Evolutionary conservation across 2,888 invertebrate species (phyloP), one percentile per base, ranked within the genome.

Genomic region (Standfussiana lucernea): DNA sequence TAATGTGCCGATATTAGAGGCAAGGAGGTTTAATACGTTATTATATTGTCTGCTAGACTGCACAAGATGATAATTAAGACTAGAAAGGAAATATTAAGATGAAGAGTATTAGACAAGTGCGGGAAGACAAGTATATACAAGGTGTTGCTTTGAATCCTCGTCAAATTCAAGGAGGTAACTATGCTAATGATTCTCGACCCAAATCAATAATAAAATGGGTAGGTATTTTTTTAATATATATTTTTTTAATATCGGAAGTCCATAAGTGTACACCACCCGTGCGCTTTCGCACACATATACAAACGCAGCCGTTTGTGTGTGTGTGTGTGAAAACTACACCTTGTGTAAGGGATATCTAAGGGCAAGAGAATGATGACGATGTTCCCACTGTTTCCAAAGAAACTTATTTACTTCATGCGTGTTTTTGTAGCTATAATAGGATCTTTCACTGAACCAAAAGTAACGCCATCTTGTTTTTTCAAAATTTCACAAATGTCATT

Each of bases 1-100:
- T 35, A 70, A 70, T 70, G 47, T 47, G 35, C 21, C 32, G 68
- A 76, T 72, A 59, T 81, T 40, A 65, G n/a, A 66, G 69, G 32
- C 53, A 71, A 62, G 42, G 35, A 68, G 66, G n/a, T 68, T 50
- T n/a, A 79, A 64, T 66, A 28, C 24, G 3, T 61, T 53, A 66
- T 47, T 61, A 66, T 24, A 37, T 62, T 72, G 53, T 72, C 10
- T n/a, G 50, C 28, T 5, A 68, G 2, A 53, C 11, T 66, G 47
- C 28, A 53, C 10, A 42, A 64, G 8, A 15, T 40, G 11, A 64
- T 64, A 8, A 62, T 62, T 62, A 37, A 37, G 24, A 0, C 24
- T 37, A 13, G 35, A 62, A 37, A 37, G 35, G 24, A 37, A 35
- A 24, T 37, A 37, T 24, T 24, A 37, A 6, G 4, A 37, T 37